Conservation (phyloP, 2,113 vertebrate species). For the Apteryx owenii region DNA sequence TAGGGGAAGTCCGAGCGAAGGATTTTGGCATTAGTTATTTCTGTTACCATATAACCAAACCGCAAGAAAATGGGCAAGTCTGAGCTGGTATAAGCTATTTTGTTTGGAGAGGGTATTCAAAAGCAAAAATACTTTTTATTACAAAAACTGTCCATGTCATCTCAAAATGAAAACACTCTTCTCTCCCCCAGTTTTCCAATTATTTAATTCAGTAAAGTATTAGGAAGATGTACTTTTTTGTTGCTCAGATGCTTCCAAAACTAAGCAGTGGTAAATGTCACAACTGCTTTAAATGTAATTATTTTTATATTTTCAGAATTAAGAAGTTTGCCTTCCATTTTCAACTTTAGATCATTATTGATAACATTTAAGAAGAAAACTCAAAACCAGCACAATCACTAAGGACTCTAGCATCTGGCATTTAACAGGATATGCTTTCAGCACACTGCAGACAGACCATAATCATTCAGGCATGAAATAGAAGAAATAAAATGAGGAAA, state of each 20-base stretch:
- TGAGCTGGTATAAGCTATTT: background rate
- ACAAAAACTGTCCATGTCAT: background rate
- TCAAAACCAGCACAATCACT: background rate
- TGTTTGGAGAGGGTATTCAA: background rate
- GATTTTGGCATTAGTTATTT: background rate
- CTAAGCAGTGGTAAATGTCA: background rate
- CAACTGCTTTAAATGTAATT: background rate
- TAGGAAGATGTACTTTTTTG: background rate
- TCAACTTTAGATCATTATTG: background rate
- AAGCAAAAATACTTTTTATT: background rate
- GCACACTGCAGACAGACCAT: background rate
- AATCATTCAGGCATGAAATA: background rate
- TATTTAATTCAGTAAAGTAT: background rate
- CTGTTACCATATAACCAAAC: background rate
- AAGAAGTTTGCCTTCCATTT: background rate
- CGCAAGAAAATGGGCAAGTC: background rate
- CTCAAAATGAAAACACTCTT: background rate
- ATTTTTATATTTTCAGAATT: background rate
- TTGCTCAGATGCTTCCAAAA: background rate
- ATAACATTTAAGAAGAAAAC: background rate
- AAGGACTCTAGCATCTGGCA: background rate
- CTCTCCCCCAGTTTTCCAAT: background rate
- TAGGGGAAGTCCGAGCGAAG: background rate
- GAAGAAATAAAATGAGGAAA: background rate
- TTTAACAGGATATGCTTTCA: background rate